phyloP scores from a whole-genome alignment of 2,888 invertebrate species.

The Eupithecia subfuscata region DNA sequence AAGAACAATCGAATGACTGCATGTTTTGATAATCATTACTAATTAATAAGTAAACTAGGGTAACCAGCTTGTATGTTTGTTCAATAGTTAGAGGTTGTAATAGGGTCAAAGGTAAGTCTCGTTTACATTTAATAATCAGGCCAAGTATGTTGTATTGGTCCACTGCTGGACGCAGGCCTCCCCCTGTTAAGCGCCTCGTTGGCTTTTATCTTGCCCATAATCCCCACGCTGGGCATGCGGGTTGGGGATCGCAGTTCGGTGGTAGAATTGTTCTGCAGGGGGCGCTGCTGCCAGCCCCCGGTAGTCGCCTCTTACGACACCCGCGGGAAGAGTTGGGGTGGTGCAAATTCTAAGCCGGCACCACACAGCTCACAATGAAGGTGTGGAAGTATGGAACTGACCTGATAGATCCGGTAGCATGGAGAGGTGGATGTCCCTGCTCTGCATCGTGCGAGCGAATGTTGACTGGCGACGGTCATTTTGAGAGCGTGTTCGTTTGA shows the following conservation, averaged over 20 bases:
- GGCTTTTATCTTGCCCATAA: too few relatives aligned
- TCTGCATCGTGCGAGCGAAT: conserved; percentile 85
- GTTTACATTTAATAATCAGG: neutral
- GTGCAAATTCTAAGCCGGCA: too few relatives aligned
- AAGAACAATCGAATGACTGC: conserved; percentile 3
- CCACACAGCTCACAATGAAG: too few relatives aligned
- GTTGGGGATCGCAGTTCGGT: too few relatives aligned
- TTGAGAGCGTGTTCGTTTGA: conserved; percentile 86
- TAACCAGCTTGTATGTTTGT: conserved; percentile 2
- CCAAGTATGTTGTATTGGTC: too few relatives aligned
- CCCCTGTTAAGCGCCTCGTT: too few relatives aligned
- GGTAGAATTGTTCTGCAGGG: too few relatives aligned
- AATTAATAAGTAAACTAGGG: neutral
- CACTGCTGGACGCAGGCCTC: too few relatives aligned
- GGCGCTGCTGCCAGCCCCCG: too few relatives aligned
- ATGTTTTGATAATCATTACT: neutral
- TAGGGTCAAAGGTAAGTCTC: neutral
- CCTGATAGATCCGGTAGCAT: conserved; percentile 93
- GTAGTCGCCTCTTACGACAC: too few relatives aligned
- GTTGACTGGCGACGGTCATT: conserved; percentile 85
- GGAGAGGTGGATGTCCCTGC: conserved; percentile 88
- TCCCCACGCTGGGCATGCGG: too few relatives aligned
- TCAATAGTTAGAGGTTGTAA: neutral
- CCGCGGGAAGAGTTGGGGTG: too few relatives aligned
- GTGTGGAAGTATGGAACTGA: conserved; percentile 47